Percentiles rank a stretch among this genome's conserved stretches.
These are phyloP conservation scores for Amblyjoppa fuscipennis DNA, from an alignment of 2,888 invertebrate genomes.

Conservation along the genomic window DNA sequence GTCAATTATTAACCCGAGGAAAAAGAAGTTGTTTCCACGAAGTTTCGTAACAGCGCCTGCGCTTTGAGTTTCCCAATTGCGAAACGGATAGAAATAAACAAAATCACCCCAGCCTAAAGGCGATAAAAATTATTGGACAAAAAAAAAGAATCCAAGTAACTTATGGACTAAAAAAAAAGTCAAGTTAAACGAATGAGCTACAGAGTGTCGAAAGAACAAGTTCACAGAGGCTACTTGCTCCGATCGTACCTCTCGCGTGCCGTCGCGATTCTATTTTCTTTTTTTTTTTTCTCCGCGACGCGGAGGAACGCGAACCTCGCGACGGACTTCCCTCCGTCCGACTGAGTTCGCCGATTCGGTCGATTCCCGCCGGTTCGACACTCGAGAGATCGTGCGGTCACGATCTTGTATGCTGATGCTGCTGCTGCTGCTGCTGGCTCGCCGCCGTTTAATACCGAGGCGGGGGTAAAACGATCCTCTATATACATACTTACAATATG, in stretches of 20 bases:
- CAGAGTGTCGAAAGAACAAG: constrained; percentile 18
- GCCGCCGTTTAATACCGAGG: constrained; percentile 39
- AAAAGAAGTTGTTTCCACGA: constrained; percentile 36
- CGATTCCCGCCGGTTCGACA: constrained; percentile 67
- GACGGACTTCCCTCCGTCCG: constrained; percentile 65
- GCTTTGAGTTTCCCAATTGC: constrained; percentile 21
- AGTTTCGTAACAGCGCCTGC: constrained; percentile 27
- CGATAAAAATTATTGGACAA: neutral
- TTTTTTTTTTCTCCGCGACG: constrained; percentile 49
- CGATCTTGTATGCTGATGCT: constrained; percentile 68
- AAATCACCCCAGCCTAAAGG: neutral
- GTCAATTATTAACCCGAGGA: constrained; percentile 32
- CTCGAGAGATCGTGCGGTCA: constrained; percentile 64
- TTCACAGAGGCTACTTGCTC: neutral
- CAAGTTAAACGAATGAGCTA: neutral
- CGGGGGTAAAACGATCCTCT: constrained; percentile 60
- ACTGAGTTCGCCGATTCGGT: constrained; percentile 63
- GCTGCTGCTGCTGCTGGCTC: constrained; percentile 21
- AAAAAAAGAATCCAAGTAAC: neutral
- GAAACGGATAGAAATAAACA: constrained; percentile 9
- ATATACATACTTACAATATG: neutral
- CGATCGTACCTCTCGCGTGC: constrained; percentile 44
- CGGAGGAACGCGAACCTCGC: constrained; percentile 62
- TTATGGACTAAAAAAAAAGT: neutral
- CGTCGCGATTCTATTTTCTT: neutral